Percentiles rank a stretch among this genome's conserved stretches.
phyloP scores from a whole-genome alignment of 92 coral and sea anemone species.

The Desmophyllum pertusum region DNA sequence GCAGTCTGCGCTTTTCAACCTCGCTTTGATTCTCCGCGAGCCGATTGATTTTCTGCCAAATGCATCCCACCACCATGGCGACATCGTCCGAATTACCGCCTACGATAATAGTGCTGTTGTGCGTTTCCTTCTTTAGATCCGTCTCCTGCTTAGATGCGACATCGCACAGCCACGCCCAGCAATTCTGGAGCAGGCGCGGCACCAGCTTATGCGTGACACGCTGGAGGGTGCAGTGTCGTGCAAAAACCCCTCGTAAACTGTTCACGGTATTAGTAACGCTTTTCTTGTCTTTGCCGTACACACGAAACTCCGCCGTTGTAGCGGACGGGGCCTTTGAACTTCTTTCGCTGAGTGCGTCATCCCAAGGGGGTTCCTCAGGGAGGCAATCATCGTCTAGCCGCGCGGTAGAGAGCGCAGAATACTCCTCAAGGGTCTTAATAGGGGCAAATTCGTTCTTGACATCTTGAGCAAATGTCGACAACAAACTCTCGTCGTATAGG shows the following conservation, averaged over 20 bases:
- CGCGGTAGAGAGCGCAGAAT: constrained; percentile 7
- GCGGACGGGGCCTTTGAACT: neutral
- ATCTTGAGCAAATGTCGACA: constrained; percentile 15
- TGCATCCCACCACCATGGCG: constrained; percentile 45
- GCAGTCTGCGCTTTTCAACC: constrained; percentile 59
- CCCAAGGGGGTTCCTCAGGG: neutral
- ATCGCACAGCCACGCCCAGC: constrained; percentile 30
- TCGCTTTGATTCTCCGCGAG: constrained; percentile 59
- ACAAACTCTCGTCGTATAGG: neutral
- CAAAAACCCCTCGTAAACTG: constrained; percentile 1
- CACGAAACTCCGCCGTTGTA: constrained; percentile 28
- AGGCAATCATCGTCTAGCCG: neutral
- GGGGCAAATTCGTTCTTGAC: constrained; percentile 25
- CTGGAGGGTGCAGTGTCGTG: constrained; percentile 51
- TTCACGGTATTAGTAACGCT: neutral
- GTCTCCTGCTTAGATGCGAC: constrained; percentile 56
- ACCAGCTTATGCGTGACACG: constrained; percentile 56
- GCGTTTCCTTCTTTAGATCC: constrained; percentile 33
- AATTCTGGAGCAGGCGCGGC: constrained; percentile 44
- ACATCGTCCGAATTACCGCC: constrained; percentile 75
- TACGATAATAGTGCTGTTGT: constrained; percentile 49
- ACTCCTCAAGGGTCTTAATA: constrained; percentile 26
- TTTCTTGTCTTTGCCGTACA: constrained; percentile 31
- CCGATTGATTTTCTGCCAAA: constrained; percentile 65
- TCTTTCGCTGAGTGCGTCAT: neutral